These are phyloP conservation scores for Drosophila sordidula DNA, from an alignment of 2,888 invertebrate species.

Conservation along the genomic window DNA sequence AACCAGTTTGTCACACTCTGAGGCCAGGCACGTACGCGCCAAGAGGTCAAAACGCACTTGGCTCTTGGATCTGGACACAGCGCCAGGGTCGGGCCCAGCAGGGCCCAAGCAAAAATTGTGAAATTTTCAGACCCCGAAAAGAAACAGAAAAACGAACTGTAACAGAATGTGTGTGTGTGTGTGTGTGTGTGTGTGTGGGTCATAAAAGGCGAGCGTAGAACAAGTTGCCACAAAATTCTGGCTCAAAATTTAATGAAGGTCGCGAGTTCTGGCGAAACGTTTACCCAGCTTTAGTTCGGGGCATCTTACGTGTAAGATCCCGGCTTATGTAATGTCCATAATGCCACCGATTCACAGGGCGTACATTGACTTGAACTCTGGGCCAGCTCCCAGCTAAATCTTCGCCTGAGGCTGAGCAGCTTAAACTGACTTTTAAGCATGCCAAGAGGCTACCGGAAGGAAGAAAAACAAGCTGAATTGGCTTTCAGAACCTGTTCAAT, in stretches of 20 bases:
- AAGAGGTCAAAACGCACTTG: conserved; percentile 78
- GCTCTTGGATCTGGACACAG: conserved; percentile 54
- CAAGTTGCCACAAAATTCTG: conserved; percentile 72
- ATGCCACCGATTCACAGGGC: conserved; percentile 22
- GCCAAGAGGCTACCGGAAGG: no score
- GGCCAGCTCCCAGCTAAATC: background rate
- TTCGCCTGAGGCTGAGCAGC: background rate
- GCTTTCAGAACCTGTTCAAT: no score
- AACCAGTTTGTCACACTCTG: conserved; percentile 83
- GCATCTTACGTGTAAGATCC: conserved; percentile 25
- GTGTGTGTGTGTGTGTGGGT: conserved; percentile 39
- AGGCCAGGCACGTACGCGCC: conserved; percentile 80
- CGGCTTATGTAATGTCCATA: conserved; percentile 43
- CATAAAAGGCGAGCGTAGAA: conserved; percentile 77
- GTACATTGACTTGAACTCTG: conserved; percentile 41
- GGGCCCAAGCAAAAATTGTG: conserved; percentile 63
- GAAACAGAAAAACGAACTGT: conserved; percentile 6
- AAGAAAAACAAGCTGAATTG: no score
- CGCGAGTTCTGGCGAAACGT: conserved; percentile 61
- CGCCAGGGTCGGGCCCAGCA: conserved; percentile 37
- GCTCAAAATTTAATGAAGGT: conserved; percentile 77
- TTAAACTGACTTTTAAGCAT: background rate
- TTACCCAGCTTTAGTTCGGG: conserved; percentile 32
- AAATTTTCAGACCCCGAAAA: conserved; percentile 32
- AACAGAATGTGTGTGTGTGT: conserved; percentile 34